phyloP scores from a whole-genome alignment of 2,113 vertebrate genomes.

The Pachyramphus minor region DNA sequence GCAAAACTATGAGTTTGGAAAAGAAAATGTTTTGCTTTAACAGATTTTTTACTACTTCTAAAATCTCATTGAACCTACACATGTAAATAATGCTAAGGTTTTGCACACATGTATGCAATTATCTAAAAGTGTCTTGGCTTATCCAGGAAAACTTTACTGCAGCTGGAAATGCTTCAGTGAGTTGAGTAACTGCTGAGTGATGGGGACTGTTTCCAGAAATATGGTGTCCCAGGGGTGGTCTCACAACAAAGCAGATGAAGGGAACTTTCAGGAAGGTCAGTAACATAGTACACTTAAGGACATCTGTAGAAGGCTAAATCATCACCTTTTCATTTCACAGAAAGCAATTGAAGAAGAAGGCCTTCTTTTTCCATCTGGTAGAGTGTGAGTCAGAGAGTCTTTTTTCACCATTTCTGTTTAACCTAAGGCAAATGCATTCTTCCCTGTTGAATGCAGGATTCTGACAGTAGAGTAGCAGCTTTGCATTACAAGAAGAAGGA shows the following conservation, averaged over 20 bases:
- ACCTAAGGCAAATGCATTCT: not conserved
- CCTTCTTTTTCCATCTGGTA: not conserved
- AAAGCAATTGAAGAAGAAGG: not conserved
- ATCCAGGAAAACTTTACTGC: not conserved
- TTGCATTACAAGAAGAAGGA: not conserved
- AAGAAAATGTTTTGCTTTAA: not conserved
- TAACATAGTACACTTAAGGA: not conserved
- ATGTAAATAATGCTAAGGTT: not conserved
- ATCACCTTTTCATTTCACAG: not conserved
- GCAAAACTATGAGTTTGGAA: not conserved
- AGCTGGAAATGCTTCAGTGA: not conserved
- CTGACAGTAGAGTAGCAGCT: not conserved
- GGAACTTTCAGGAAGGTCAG: not conserved
- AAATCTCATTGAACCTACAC: not conserved
- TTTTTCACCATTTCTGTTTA: not conserved
- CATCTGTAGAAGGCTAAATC: not conserved
- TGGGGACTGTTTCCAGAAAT: not conserved
- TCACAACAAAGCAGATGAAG: not conserved
- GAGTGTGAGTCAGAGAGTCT: not conserved
- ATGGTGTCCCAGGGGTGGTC: not conserved
- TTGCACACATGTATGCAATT: not conserved
- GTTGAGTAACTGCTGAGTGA: not conserved
- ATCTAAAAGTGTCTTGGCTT: not conserved
- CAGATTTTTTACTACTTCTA: not conserved
- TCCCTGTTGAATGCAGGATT: not conserved